phyloP scores from a whole-genome alignment of 2,113 vertebrate species.

The Halichoerus grypus region DNA sequence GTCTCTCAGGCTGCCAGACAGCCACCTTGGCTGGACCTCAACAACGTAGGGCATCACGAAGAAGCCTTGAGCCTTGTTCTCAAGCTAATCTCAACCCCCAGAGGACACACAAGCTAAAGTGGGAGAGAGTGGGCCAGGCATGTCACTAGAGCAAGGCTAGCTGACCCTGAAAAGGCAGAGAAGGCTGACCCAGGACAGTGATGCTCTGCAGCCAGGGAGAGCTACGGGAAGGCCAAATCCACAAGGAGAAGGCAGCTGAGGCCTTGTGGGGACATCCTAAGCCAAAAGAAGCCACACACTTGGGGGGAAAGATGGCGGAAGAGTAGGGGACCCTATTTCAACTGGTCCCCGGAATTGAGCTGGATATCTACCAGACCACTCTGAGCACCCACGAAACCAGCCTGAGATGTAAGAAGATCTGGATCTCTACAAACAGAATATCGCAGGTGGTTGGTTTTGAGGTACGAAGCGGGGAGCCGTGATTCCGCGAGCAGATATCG shows the following conservation, averaged over 20 bases:
- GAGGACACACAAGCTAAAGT: neutral
- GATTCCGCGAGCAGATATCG: too few species aligned
- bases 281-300: neutral
- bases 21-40: neutral
- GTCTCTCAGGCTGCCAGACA: neutral
- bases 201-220: too few species aligned
- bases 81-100: neutral
- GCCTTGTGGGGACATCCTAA: neutral
- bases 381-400: too few species aligned
- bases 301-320: too few species aligned
- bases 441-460: too few species aligned
- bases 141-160: neutral
- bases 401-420: too few species aligned
- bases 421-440: too few species aligned
- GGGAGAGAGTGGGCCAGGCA: neutral
- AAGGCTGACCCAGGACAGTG: neutral
- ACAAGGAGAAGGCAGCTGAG: neutral
- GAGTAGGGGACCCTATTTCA: too few species aligned
- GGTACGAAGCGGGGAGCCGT: too few species aligned
- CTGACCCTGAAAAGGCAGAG: neutral
- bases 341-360: too few species aligned
- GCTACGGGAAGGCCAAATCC: neutral
- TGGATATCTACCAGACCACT: too few species aligned
- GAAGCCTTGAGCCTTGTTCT: neutral
- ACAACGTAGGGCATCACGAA: neutral